Percentiles rank a stretch among this genome's conserved stretches.
Conservation (phyloP, 1,140 invertebrate genomes). For the Cotesia glomerata region DNA sequence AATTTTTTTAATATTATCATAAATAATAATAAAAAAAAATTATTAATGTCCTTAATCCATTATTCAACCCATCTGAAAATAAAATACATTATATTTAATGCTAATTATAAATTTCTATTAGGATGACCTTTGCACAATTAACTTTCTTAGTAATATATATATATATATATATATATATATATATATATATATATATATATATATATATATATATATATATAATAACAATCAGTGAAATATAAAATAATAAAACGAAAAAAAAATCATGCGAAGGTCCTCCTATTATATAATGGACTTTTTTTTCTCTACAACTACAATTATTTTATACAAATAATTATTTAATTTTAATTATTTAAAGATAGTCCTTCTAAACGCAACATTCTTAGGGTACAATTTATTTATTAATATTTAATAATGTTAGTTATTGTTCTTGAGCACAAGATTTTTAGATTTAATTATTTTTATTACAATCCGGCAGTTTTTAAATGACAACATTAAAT, state of each 20-base stretch:
- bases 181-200: too few species aligned
- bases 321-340: conserved; percentile 23
- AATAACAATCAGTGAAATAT: background rate
- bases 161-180: too few species aligned
- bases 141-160: too few species aligned
- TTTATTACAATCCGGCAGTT: conserved; percentile 20
- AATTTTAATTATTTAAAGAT: conserved; percentile 48
- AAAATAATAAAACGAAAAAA: background rate
- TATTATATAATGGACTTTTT: conserved; percentile 8
- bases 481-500: background rate
- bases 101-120: background rate
- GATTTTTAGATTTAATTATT: conserved; percentile 20
- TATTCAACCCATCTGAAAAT: background rate
- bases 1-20: too few species aligned
- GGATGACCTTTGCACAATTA: background rate
- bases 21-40: background rate
- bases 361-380: conserved; percentile 42
- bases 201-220: too few species aligned
- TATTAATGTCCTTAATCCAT: too few species aligned
- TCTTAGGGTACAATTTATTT: conserved; percentile 30
- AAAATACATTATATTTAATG: background rate
- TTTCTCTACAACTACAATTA: conserved; percentile 8
- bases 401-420: conserved; percentile 29
- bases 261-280: background rate
- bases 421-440: conserved; percentile 58